Percentiles rank a stretch among this genome's conserved stretches.
phyloP scores from a whole-genome alignment of 1,140 invertebrate genomes.

The Papilio aristodemus region DNA sequence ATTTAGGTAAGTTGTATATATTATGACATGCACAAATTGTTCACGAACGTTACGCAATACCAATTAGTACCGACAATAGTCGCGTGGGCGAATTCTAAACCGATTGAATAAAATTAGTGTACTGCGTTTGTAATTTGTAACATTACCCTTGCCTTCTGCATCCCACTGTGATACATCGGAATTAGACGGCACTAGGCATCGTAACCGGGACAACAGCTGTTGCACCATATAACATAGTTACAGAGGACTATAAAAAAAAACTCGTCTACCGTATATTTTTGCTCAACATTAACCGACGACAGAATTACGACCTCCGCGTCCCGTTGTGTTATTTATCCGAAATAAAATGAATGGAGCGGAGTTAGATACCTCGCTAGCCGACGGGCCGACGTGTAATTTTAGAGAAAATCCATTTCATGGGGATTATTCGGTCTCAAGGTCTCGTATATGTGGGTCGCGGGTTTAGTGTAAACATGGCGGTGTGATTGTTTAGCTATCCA shows the following conservation, averaged over 20 bases:
- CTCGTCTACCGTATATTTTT: constrained; percentile 25
- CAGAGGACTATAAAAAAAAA: constrained; percentile 23
- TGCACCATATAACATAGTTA: constrained; percentile 26
- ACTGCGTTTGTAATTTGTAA: background rate
- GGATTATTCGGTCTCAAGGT: constrained; percentile 23
- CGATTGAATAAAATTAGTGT: constrained; percentile 12
- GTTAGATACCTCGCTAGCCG: constrained; percentile 31
- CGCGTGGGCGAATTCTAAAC: background rate
- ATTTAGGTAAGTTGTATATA: background rate
- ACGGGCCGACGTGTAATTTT: constrained; percentile 3
- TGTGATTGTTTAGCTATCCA: constrained; percentile 24
- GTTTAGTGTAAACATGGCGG: constrained; percentile 21
- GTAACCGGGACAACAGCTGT: constrained; percentile 27
- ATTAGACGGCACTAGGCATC: background rate
- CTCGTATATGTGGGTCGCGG: constrained; percentile 11
- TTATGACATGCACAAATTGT: background rate
- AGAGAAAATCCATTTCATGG: constrained; percentile 16
- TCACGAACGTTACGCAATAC: background rate
- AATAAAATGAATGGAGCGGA: constrained; percentile 38
- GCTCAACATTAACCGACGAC: constrained; percentile 21
- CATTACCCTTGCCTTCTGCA: background rate
- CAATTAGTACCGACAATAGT: constrained; percentile 25
- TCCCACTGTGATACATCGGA: constrained; percentile 19
- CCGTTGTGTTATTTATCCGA: constrained; percentile 36
- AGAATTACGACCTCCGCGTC: constrained; percentile 34